Percentiles rank a stretch among this genome's conserved stretches.
These are phyloP conservation scores for Argyresthia goedartella DNA, from an alignment of 2,888 invertebrate species.

Conservation along the genomic window DNA sequence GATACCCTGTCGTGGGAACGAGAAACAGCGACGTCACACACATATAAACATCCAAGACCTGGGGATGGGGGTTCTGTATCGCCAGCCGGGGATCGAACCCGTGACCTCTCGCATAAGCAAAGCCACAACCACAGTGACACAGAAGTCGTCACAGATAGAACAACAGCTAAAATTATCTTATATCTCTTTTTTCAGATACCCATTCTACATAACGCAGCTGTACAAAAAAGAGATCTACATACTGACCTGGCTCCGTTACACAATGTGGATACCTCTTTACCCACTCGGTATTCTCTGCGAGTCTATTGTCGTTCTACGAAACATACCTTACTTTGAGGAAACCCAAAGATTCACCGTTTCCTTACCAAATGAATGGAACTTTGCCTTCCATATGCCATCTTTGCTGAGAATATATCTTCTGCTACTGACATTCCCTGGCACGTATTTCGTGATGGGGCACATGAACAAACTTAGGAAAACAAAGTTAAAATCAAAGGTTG, in stretches of 20 bases:
- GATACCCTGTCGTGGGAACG: too few relatives aligned
- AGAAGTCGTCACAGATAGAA: too few relatives aligned
- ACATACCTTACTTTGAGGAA: slow-evolving; percentile 92
- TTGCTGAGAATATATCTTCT: slow-evolving; percentile 84
- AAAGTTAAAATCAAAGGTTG: slow-evolving; percentile 70
- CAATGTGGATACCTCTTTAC: slow-evolving; percentile 94
- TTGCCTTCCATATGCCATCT: slow-evolving; percentile 87
- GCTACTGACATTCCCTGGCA: slow-evolving; percentile 80
- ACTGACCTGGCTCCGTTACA: slow-evolving; percentile 93
- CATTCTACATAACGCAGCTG: slow-evolving; percentile 88
- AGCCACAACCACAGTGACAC: too few relatives aligned
- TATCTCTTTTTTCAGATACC: slow-evolving; percentile 76
- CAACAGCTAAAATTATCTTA: too few relatives aligned
- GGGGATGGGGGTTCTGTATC: too few relatives aligned
- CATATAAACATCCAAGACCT: too few relatives aligned
- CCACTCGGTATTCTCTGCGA: slow-evolving; percentile 92
- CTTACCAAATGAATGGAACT: slow-evolving; percentile 88
- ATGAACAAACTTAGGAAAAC: slow-evolving; percentile 83
- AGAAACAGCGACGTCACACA: too few relatives aligned
- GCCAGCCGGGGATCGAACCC: too few relatives aligned
- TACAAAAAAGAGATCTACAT: slow-evolving; percentile 79
- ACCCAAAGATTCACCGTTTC: slow-evolving; percentile 80
- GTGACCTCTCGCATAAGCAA: too few relatives aligned
- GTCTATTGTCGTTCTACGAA: slow-evolving; percentile 82
- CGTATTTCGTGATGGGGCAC: slow-evolving; percentile 84